Percentiles rank a stretch among this genome's conserved stretches.
phyloP scores from a whole-genome alignment of 1,140 invertebrate genomes.

The Philopotamus ludificatus region DNA sequence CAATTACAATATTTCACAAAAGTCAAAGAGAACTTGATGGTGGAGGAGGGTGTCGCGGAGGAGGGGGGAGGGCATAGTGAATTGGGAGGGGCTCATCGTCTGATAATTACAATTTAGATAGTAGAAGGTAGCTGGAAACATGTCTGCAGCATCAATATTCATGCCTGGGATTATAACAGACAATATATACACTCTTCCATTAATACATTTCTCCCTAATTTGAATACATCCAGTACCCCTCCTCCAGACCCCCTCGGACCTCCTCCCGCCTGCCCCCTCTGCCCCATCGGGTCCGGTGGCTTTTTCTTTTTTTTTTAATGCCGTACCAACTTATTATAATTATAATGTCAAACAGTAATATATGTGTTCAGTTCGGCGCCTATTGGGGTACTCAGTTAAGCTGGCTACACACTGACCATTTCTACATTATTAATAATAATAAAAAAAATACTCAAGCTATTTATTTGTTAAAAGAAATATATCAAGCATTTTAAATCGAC shows the following conservation, averaged over 20 bases:
- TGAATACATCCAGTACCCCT: constrained; percentile 41
- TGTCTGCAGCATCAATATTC: constrained; percentile 39
- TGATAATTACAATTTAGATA: constrained; percentile 34
- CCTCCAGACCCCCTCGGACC: constrained; percentile 3
- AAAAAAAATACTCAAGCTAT: too few relatives aligned
- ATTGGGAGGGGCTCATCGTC: constrained; percentile 23
- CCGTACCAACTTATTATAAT: constrained; percentile 42
- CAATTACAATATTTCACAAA: too few relatives aligned
- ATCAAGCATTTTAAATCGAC: too few relatives aligned
- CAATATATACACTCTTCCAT: constrained; percentile 33
- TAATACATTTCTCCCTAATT: constrained; percentile 39
- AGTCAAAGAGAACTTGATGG: too few relatives aligned
- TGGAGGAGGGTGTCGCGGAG: too few relatives aligned
- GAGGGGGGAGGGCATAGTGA: not conserved
- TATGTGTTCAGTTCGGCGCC: constrained; percentile 41
- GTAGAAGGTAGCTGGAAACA: constrained; percentile 28
- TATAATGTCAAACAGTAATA: constrained; percentile 43
- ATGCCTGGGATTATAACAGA: constrained; percentile 33
- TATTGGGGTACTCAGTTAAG: constrained; percentile 35
- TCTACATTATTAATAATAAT: not conserved
- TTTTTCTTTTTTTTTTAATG: constrained; percentile 37
- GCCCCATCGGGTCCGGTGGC: not conserved
- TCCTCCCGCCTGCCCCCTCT: not conserved
- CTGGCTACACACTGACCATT: not conserved
- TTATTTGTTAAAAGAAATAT: too few relatives aligned